Percentiles rank a stretch among this genome's conserved stretches.
Conservation (phyloP, 1,140 invertebrate genomes). For the Copidosoma floridanum region DNA sequence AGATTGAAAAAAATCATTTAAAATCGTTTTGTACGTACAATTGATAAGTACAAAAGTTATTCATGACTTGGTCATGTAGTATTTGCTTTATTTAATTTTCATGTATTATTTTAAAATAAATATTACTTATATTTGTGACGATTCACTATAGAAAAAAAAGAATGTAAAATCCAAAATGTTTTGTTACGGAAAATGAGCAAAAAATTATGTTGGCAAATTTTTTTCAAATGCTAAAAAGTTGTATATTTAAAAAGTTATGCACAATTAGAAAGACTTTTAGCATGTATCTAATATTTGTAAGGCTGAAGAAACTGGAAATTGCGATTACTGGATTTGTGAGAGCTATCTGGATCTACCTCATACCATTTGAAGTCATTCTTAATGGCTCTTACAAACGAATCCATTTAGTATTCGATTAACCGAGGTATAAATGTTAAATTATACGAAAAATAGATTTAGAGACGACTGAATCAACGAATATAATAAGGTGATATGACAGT, state of each 20-base stretch:
- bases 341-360: too few relatives aligned
- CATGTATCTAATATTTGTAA: too few relatives aligned
- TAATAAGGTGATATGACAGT: too few relatives aligned
- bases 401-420: too few relatives aligned
- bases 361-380: not conserved
- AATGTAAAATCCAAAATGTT: too few relatives aligned
- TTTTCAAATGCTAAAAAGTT: too few relatives aligned
- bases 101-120: conserved; percentile 2
- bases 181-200: too few relatives aligned
- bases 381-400: not conserved
- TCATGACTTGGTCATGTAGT: not conserved
- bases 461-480: not conserved
- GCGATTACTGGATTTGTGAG: too few relatives aligned
- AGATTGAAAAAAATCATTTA: too few relatives aligned
- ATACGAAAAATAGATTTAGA: not conserved
- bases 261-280: not conserved
- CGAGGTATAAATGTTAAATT: not conserved
- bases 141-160: conserved; percentile 15
- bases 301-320: too few relatives aligned
- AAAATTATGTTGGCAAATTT: too few relatives aligned
- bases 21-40: not conserved
- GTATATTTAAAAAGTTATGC: not conserved
- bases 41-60: conserved; percentile 9
- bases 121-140: conserved; percentile 3
- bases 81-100: not conserved